Evolutionary conservation across 2,888 invertebrate species (phyloP).

Genomic region (Eulithis prunata): DNA sequence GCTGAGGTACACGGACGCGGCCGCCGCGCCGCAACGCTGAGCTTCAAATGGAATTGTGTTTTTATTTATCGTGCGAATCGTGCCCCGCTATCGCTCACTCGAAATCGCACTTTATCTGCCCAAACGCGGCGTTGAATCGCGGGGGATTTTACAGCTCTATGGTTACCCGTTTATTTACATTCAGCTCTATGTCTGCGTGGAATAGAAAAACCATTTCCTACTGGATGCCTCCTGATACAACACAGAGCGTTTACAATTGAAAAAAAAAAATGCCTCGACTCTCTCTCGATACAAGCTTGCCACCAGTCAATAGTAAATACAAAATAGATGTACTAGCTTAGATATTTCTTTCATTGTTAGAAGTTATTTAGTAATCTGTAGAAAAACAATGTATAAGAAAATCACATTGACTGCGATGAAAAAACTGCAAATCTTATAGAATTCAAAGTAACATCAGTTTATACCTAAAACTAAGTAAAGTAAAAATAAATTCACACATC

Average conservation of each 20-base stretch:
- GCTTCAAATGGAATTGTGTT: constrained; percentile 84
- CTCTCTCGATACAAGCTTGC: constrained; percentile 32
- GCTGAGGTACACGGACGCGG: constrained; percentile 83
- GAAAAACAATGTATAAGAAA: constrained; percentile 22
- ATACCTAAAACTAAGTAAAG: not conserved
- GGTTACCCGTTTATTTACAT: constrained; percentile 54
- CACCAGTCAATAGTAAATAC: constrained; percentile 34
- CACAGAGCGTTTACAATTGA: not conserved
- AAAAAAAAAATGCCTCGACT: constrained; percentile 11
- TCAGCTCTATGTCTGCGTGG: constrained; percentile 37
- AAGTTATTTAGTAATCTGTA: constrained; percentile 28
- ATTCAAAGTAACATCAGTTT: not conserved
- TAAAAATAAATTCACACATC: not conserved
- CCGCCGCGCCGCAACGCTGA: constrained; percentile 74
- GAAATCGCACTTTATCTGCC: constrained; percentile 81
- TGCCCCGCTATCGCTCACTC: constrained; percentile 79
- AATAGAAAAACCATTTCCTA: constrained; percentile 12
- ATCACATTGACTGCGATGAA: constrained; percentile 23
- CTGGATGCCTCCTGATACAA: not conserved
- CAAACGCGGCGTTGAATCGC: constrained; percentile 71
- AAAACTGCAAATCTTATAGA: not conserved
- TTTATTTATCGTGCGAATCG: constrained; percentile 84
- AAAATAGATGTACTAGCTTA: constrained; percentile 36
- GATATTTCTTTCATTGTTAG: constrained; percentile 32
- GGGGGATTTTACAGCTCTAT: constrained; percentile 59